Evolutionary conservation across 2,113 vertebrate species (phyloP).

Genomic region (Anas platyrhynchos): DNA sequence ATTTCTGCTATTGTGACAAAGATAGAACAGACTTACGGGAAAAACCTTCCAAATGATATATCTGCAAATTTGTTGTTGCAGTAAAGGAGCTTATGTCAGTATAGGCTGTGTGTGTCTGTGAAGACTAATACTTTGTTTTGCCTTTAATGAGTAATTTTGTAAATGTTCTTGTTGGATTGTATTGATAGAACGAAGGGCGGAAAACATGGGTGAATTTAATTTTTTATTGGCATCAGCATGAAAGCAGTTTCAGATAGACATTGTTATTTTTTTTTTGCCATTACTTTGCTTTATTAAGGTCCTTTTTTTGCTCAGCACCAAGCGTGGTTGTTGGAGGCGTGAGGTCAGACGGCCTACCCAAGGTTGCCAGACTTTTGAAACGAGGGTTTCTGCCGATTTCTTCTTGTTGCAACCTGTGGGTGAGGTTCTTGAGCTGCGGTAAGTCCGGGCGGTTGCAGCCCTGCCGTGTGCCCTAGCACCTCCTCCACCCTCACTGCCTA

Average conservation of each 20-base stretch:
- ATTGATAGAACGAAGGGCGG: neutral
- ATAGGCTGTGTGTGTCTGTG: neutral
- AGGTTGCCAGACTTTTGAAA: neutral
- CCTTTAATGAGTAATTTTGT: conserved; percentile 8
- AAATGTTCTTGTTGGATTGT: neutral
- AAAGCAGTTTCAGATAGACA: neutral
- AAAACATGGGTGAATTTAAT: neutral
- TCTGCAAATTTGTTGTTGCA: neutral
- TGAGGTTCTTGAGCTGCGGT: neutral
- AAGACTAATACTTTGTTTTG: conserved; percentile 45
- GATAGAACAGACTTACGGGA: neutral
- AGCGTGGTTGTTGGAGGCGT: neutral
- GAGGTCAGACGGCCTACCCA: neutral
- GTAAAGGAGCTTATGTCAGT: conserved; percentile 36
- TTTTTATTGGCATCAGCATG: neutral
- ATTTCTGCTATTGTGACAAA: conserved; percentile 20
- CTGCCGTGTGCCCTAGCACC: accelerated
- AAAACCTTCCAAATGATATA: neutral
- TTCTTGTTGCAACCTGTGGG: neutral
- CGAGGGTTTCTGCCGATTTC: neutral
- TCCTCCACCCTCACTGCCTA: neutral
- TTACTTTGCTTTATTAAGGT: neutral
- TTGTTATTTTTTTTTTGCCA: neutral
- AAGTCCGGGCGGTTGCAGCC: neutral
- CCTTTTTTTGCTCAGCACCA: neutral